These are phyloP conservation scores for Caradrina clavipalpis DNA, from an alignment of 2,888 invertebrate species.

Conservation along the genomic window DNA sequence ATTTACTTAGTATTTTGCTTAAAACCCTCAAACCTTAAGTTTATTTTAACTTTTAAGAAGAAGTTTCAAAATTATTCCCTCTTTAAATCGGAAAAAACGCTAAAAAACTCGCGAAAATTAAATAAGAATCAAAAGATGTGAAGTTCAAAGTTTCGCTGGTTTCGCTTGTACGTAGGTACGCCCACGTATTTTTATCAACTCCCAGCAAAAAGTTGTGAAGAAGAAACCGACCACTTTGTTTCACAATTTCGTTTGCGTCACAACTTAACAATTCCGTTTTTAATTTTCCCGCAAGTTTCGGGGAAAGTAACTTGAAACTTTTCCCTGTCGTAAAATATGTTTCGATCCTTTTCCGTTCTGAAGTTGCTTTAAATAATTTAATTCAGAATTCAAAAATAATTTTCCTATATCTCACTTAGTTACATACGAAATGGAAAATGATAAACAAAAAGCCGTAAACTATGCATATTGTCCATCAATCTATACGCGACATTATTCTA, in stretches of 20 bases:
- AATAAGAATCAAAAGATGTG: constrained; percentile 3
- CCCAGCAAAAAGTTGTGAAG: constrained; percentile 2
- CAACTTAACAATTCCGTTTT: constrained; percentile 16
- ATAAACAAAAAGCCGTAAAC: too few species aligned
- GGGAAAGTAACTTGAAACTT: background rate
- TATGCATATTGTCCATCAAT: too few species aligned
- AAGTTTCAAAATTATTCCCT: constrained; percentile 1
- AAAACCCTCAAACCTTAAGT: background rate
- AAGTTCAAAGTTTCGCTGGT: constrained; percentile 1
- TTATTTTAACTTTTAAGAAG: background rate
- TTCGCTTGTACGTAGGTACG: background rate
- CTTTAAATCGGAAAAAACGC: background rate
- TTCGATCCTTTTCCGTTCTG: background rate
- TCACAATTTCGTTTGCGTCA: constrained; percentile 4
- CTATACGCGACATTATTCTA: too few species aligned
- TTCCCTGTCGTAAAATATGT: background rate
- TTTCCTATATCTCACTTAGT: background rate
- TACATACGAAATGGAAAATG: too few species aligned
- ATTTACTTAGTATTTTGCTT: background rate
- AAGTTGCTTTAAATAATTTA: background rate
- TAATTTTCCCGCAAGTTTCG: background rate
- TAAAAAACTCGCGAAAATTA: constrained; percentile 7
- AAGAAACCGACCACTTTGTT: background rate
- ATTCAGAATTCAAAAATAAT: background rate
- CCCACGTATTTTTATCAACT: background rate